phyloP scores from a whole-genome alignment of 2,888 invertebrate species.

The Parasteatoda lunata region DNA sequence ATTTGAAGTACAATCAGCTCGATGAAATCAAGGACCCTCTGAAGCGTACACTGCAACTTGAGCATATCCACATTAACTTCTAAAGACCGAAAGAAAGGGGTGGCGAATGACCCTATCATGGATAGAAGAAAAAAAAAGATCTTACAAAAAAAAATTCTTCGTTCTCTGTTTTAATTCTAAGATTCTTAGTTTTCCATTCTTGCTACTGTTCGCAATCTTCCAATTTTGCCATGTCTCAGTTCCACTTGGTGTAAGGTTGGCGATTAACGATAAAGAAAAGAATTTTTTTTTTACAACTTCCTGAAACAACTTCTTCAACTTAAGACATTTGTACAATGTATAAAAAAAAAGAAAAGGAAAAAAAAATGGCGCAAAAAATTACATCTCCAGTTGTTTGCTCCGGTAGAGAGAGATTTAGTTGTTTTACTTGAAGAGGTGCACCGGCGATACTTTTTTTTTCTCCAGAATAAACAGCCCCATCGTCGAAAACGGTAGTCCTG shows the following conservation, averaged over 20 bases:
- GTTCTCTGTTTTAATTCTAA: no score
- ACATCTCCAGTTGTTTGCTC: constrained; percentile 17
- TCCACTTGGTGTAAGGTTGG: not conserved
- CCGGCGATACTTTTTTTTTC: not conserved
- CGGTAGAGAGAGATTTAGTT: constrained; percentile 5
- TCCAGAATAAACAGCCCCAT: constrained; percentile 44
- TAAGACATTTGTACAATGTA: not conserved
- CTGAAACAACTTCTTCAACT: not conserved
- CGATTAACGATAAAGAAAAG: not conserved
- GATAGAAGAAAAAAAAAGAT: not conserved
- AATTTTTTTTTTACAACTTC: not conserved
- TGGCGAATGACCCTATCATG: not conserved
- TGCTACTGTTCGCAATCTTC: constrained; percentile 20
- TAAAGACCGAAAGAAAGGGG: constrained; percentile 5
- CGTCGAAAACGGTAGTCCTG: constrained; percentile 1
- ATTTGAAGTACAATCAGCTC: no score
- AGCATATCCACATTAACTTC: no score
- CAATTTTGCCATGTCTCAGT: constrained; percentile 8
- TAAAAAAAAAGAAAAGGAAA: not conserved
- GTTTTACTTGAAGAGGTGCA: constrained; percentile 5
- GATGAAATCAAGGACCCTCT: no score
- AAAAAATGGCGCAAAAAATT: constrained; percentile 7
- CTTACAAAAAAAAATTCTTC: no score
- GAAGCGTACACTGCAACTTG: no score
- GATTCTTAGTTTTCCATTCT: not conserved